Percentiles rank a stretch among this genome's conserved stretches.
These are phyloP conservation scores for Petrophora chlorosata DNA, from an alignment of 2,888 invertebrate species.

Conservation along the genomic window DNA sequence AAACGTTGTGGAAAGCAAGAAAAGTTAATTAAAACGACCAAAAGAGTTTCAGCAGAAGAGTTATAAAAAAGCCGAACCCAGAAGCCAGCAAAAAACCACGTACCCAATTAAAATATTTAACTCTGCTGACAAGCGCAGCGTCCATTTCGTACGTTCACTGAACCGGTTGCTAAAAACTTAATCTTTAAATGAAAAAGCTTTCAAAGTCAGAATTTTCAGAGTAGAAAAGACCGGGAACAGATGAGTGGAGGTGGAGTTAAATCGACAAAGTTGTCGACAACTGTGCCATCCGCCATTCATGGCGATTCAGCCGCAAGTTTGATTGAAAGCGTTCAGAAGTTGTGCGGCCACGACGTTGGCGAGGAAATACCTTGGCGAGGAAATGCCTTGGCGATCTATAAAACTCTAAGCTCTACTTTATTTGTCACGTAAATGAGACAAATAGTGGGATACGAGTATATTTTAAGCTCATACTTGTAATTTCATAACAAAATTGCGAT, in stretches of 20 bases:
- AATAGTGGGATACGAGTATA: no score
- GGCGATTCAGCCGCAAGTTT: slow-evolving; percentile 59
- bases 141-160: slow-evolving; percentile 21
- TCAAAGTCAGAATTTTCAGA: slow-evolving; percentile 25
- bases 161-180: slow-evolving; percentile 35
- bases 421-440: no score
- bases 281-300: slow-evolving; percentile 66
- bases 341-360: slow-evolving; percentile 44
- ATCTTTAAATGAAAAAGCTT: slow-evolving; percentile 22
- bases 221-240: slow-evolving; percentile 46
- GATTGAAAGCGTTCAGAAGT: slow-evolving; percentile 72
- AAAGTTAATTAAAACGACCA: neutral
- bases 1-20: neutral
- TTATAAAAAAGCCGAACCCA: neutral
- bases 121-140: slow-evolving; percentile 26
- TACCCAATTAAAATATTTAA: slow-evolving; percentile 17
- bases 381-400: no score
- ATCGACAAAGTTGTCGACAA: slow-evolving; percentile 68
- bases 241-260: slow-evolving; percentile 56
- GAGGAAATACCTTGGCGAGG: slow-evolving; percentile 19
- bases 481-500: no score
- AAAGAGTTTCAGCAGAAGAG: neutral
- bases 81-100: neutral
- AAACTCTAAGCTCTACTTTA: no score
- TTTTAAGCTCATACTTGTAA: no score